Conservation (phyloP, 2,797 vertebrate genomes). For the Gymnoscopelus braueri region DNA sequence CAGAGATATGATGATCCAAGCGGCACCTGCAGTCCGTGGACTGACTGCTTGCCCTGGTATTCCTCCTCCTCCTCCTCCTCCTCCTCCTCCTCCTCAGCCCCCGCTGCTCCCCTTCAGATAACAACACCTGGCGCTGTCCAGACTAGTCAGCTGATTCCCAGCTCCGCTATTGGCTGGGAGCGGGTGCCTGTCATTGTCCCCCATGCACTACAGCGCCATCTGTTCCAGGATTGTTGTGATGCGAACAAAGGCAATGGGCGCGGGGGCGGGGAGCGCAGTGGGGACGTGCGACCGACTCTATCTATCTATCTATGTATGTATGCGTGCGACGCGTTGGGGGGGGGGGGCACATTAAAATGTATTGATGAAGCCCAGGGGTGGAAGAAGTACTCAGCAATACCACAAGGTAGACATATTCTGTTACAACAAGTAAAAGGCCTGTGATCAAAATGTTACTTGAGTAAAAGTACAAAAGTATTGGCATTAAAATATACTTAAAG, state of each 20-base stretch:
- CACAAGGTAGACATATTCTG: too few relatives aligned
- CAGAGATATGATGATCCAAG: constrained; percentile 36
- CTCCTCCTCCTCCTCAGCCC: constrained; percentile 49
- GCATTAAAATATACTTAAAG: too few relatives aligned
- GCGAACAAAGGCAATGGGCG: constrained; percentile 82
- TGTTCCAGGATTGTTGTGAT: constrained; percentile 81
- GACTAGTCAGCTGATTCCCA: constrained; percentile 81
- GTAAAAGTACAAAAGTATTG: too few relatives aligned
- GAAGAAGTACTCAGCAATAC: too few relatives aligned
- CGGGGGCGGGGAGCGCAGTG: constrained; percentile 56
- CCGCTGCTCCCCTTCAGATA: constrained; percentile 54
- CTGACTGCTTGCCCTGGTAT: constrained; percentile 46
- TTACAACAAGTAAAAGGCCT: too few relatives aligned
- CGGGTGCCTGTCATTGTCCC: constrained; percentile 74
- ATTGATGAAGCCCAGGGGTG: neutral
- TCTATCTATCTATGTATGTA: too few relatives aligned
- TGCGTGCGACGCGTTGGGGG: neutral
- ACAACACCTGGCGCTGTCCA: constrained; percentile 82
- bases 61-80: constrained; percentile 54
- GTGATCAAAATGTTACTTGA: too few relatives aligned
- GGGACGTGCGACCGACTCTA: constrained; percentile 33
- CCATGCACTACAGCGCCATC: constrained; percentile 78
- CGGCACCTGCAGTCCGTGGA: constrained; percentile 55
- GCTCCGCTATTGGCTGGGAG: constrained; percentile 78
- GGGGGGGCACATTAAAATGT: constrained; percentile 7